These are phyloP conservation scores for Patella depressa DNA, from an alignment of 2,888 invertebrate species.

Conservation along the genomic window DNA sequence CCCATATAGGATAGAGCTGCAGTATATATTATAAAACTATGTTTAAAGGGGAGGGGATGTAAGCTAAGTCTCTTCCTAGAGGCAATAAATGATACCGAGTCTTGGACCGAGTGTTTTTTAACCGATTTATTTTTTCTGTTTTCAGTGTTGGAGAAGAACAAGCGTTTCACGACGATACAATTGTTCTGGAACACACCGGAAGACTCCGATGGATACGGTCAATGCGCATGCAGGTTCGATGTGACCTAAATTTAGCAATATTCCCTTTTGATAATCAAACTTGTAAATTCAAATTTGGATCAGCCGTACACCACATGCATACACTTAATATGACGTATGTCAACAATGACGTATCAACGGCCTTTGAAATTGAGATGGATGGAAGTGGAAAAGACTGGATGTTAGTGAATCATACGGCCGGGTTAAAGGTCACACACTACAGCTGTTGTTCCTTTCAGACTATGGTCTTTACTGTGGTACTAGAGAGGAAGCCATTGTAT, in stretches of 20 bases:
- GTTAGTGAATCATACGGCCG: constrained; percentile 36
- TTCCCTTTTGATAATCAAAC: constrained; percentile 93
- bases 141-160: no score
- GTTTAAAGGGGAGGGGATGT: no score
- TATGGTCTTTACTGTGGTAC: constrained; percentile 80
- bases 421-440: constrained; percentile 39
- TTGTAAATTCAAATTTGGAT: constrained; percentile 88
- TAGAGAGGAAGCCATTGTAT: constrained; percentile 91
- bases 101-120: no score
- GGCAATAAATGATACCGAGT: no score
- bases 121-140: no score
- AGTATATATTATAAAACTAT: no score
- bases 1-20: no score
- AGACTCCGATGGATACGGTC: constrained; percentile 87
- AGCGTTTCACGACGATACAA: no score
- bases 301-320: constrained; percentile 78
- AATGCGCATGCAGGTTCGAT: constrained; percentile 77
- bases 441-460: constrained; percentile 55
- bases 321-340: constrained; percentile 54
- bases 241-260: constrained; percentile 88
- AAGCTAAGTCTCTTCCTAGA: no score
- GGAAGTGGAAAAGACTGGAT: constrained; percentile 49
- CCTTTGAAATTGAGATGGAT: constrained; percentile 27
- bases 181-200: no score
- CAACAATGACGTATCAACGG: constrained; percentile 20